Percentiles rank a stretch among this genome's conserved stretches.
Conservation (phyloP, 64 coral and sea anemone genomes). For the Anthopleura sola region DNA sequence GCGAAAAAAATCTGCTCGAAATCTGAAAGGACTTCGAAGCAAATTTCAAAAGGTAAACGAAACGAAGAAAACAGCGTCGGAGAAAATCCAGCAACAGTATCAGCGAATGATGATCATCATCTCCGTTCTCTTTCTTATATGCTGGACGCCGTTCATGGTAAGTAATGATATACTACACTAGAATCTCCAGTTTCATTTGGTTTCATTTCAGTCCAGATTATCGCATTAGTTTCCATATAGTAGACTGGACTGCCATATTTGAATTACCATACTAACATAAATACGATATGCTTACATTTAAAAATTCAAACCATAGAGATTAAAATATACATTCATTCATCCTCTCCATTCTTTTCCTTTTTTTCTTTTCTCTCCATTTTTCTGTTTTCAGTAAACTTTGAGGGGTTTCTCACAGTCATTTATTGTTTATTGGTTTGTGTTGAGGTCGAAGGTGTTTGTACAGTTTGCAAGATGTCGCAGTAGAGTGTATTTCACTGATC, state of each 20-base stretch:
- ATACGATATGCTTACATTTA: too few relatives aligned
- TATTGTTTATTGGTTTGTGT: neutral
- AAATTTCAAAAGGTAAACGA: slow-evolving; percentile 26
- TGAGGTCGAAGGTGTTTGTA: neutral
- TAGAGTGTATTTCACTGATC: too few relatives aligned
- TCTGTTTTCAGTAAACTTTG: neutral
- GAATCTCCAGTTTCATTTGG: neutral
- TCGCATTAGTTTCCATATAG: neutral
- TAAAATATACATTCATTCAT: neutral
- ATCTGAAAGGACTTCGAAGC: slow-evolving; percentile 36
- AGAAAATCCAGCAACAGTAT: slow-evolving; percentile 56
- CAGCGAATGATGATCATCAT: slow-evolving; percentile 61
- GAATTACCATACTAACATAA: neutral
- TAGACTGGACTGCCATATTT: neutral
- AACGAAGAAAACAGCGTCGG: neutral
- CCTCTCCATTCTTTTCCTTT: neutral
- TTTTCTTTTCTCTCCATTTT: neutral
- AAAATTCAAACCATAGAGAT: neutral
- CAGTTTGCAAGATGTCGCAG: too few relatives aligned
- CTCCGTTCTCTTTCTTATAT: slow-evolving; percentile 50
- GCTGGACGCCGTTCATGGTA: slow-evolving; percentile 73
- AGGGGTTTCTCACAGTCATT: neutral
- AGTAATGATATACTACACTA: neutral
- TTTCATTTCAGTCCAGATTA: neutral
- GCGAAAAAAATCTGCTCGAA: slow-evolving; percentile 27